A percentile compares a stretch with the other conserved stretches of the same genome.
These are phyloP conservation scores for Cloeon dipterum DNA, from an alignment of 2,888 invertebrate genomes.

Conservation along the genomic window DNA sequence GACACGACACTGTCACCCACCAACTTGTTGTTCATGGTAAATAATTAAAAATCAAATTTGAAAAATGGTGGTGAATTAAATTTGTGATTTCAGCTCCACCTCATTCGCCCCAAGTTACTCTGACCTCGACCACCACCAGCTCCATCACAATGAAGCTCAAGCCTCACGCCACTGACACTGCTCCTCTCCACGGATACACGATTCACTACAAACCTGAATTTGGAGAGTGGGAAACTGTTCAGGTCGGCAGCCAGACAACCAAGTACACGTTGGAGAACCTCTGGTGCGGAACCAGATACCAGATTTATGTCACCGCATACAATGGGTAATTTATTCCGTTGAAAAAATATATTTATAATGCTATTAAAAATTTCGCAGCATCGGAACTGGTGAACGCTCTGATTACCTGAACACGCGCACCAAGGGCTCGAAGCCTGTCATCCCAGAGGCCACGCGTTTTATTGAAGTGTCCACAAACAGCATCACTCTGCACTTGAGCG, in stretches of 20 bases:
- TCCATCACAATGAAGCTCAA: constrained; percentile 47
- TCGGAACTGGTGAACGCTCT: constrained; percentile 79
- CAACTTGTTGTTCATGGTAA: constrained; percentile 54
- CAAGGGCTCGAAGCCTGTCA: constrained; percentile 80
- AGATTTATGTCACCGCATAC: constrained; percentile 79
- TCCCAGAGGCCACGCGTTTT: constrained; percentile 74
- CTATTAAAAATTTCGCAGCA: constrained; percentile 26
- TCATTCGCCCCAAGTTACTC: constrained; percentile 46
- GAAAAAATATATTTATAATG: not conserved
- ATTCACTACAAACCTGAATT: constrained; percentile 87
- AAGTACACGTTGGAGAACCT: constrained; percentile 70
- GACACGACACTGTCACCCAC: constrained; percentile 79
- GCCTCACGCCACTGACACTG: constrained; percentile 52
- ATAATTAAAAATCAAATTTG: not conserved
- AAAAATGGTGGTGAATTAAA: not conserved
- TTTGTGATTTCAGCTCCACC: constrained; percentile 33
- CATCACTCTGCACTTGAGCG: constrained; percentile 71
- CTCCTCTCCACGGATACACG: constrained; percentile 79
- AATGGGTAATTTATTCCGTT: constrained; percentile 40
- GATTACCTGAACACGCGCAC: constrained; percentile 75
- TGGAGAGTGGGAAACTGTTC: constrained; percentile 79
- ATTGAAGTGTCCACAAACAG: constrained; percentile 85
- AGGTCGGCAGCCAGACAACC: constrained; percentile 29
- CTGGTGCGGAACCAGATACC: constrained; percentile 82
- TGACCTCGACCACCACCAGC: constrained; percentile 52